phyloP scores from a whole-genome alignment of 2,888 invertebrate species.

The Limnephilus rhombicus region DNA sequence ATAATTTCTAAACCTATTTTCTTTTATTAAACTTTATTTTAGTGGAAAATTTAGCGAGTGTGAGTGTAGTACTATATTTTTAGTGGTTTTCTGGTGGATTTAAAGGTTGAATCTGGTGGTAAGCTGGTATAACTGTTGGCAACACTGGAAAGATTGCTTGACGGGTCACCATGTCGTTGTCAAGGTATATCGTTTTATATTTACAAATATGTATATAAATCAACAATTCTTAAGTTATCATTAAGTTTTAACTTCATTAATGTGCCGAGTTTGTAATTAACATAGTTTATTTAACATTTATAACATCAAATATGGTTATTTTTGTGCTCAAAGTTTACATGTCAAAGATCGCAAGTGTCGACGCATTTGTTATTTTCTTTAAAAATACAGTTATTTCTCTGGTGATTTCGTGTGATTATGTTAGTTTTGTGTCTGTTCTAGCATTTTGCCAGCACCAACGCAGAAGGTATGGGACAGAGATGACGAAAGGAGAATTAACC shows the following conservation, averaged over 20 bases:
- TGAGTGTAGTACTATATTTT: too few relatives aligned
- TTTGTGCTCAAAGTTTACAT: neutral
- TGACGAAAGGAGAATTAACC: slow-evolving; percentile 82
- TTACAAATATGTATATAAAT: neutral
- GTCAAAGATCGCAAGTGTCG: neutral
- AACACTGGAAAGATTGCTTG: neutral
- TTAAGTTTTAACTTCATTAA: neutral
- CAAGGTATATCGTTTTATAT: slow-evolving; percentile 41
- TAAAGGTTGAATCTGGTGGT: too few relatives aligned
- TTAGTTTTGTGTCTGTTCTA: slow-evolving; percentile 70
- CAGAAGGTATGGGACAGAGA: slow-evolving; percentile 94
- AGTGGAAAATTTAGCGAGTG: too few relatives aligned
- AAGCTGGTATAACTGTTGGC: too few relatives aligned
- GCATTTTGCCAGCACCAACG: slow-evolving; percentile 91
- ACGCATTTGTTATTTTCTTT: slow-evolving; percentile 1
- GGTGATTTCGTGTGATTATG: neutral
- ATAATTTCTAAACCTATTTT: too few relatives aligned
- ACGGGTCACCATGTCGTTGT: slow-evolving; percentile 49
- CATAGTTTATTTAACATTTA: neutral
- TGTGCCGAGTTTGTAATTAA: neutral
- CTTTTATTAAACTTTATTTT: too few relatives aligned
- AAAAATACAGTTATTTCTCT: neutral
- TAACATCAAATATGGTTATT: neutral
- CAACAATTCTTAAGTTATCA: neutral
- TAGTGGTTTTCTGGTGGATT: too few relatives aligned